A percentile compares a stretch with the other conserved stretches of the same genome.
phyloP scores from a whole-genome alignment of 2,888 invertebrate species.

The Ophonus ardosiacus region DNA sequence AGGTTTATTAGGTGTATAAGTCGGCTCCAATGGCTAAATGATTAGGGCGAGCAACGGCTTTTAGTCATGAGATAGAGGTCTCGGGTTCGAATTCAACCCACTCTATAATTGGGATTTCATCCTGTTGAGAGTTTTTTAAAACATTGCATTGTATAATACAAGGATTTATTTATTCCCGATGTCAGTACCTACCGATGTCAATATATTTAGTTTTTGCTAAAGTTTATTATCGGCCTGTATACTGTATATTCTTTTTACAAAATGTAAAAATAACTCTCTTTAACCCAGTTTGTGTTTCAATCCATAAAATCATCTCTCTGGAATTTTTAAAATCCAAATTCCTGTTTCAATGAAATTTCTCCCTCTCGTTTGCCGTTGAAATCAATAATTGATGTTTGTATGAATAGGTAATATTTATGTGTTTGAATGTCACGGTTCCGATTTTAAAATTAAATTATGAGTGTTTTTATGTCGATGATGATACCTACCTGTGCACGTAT shows the following conservation, averaged over 20 bases:
- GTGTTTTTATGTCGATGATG: constrained; percentile 41
- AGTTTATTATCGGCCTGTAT: not conserved
- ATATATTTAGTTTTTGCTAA: too few relatives aligned
- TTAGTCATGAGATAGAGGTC: too few relatives aligned
- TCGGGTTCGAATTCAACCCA: too few relatives aligned
- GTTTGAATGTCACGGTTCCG: constrained; percentile 37
- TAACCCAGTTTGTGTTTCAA: not conserved
- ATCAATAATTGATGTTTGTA: constrained; percentile 51
- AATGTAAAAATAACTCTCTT: not conserved
- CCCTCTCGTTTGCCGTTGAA: not conserved
- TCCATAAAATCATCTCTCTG: not conserved
- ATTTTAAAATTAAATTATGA: constrained; percentile 52
- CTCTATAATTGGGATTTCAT: too few relatives aligned
- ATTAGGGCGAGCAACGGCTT: too few relatives aligned
- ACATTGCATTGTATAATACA: too few relatives aligned
- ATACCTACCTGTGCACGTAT: constrained; percentile 4
- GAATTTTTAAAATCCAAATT: not conserved
- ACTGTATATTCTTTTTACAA: not conserved
- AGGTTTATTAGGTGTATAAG: too few relatives aligned
- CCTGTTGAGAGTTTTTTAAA: too few relatives aligned
- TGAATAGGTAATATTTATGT: constrained; percentile 48
- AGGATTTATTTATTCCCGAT: too few relatives aligned
- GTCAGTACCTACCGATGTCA: too few relatives aligned
- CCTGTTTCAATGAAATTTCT: not conserved
- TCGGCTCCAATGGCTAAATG: too few relatives aligned